phyloP scores from a whole-genome alignment of 2,888 invertebrate species.

The Terebella lapidaria region DNA sequence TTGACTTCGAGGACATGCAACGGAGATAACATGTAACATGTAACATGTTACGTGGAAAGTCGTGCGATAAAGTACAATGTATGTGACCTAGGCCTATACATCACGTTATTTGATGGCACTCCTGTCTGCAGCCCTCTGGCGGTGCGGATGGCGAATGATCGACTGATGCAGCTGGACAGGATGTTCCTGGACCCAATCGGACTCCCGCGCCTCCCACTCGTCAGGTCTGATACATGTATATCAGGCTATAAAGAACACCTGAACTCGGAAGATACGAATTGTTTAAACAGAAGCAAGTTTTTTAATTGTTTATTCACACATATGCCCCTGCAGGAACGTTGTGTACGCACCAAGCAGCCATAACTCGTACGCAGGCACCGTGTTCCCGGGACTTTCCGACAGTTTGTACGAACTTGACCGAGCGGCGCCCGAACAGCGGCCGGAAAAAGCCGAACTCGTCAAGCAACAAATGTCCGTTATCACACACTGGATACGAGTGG shows the following conservation, averaged over 20 bases:
- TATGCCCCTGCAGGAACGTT: slow-evolving; percentile 34
- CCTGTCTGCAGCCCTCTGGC: slow-evolving; percentile 28
- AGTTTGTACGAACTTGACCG: slow-evolving; percentile 34
- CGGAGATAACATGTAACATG: too few relatives aligned
- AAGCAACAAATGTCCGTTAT: not conserved
- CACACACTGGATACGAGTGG: not conserved
- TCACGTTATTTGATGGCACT: too few relatives aligned
- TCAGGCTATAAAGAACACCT: too few relatives aligned
- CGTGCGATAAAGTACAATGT: too few relatives aligned
- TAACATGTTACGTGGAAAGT: too few relatives aligned
- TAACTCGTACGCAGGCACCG: slow-evolving; percentile 40
- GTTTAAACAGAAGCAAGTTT: too few relatives aligned
- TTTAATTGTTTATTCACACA: too few relatives aligned
- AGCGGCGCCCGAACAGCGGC: not conserved
- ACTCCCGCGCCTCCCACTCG: slow-evolving; percentile 40
- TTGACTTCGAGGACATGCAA: not conserved
- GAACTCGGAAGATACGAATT: too few relatives aligned
- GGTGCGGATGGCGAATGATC: slow-evolving; percentile 39
- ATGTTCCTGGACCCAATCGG: slow-evolving; percentile 52
- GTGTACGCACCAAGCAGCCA: slow-evolving; percentile 47
- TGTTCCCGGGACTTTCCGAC: slow-evolving; percentile 45
- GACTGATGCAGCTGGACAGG: slow-evolving; percentile 47
- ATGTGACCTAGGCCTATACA: too few relatives aligned
- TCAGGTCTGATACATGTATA: too few relatives aligned
- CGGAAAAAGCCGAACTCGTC: not conserved